Evolutionary conservation across 2,888 invertebrate genomes (phyloP), one percentile per base, ranked within the genome.

Genomic region (Rhodophaea formosa): DNA sequence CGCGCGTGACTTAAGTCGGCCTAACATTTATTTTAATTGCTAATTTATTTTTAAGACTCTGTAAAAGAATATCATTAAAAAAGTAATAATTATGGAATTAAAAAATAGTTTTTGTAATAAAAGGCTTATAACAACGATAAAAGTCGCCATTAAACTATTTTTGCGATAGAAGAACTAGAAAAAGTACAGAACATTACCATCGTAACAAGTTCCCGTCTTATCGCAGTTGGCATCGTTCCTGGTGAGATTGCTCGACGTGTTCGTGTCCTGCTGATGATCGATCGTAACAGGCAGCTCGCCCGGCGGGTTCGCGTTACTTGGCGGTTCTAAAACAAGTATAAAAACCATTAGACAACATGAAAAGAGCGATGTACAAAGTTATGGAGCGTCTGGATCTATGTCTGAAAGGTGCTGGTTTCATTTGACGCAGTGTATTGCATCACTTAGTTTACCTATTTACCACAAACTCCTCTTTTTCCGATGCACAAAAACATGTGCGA

Each of bases 201-300:
- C 97, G 78, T 98, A 98, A 80, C 98, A 98, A 66, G 97, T 97
- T 79, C 98, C 98, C 57, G 97, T 97, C 79, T 97, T 97, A 87
- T 98, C 98, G 82, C 98, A 98, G 86, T 97, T 97, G 54, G 96
- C 95, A 77, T 96, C 96, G 72, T 93, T 94, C 69, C 95, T 93
- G 5, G 96, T 95, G 69, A 95, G 84, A 76, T 96, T 96, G 82
- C 93, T 96, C 16, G 84, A 72, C 66, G 95, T 74, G 62, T 86
- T 93, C 6, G 95, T 93, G 78, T 96, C 96, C 83, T 95, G 95
- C 54, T 95, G 95, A 56, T 95, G 94, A 64, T 96, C 96, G 77
- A 96, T 93, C 12, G 95, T 94, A 7, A 96, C 93, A 0, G 96
- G 96, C 62, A 96, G 86, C 44, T 93, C 94, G 35, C 89, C 89